Conservation (phyloP, 2,888 invertebrate species). For the Heliconius erato region DNA sequence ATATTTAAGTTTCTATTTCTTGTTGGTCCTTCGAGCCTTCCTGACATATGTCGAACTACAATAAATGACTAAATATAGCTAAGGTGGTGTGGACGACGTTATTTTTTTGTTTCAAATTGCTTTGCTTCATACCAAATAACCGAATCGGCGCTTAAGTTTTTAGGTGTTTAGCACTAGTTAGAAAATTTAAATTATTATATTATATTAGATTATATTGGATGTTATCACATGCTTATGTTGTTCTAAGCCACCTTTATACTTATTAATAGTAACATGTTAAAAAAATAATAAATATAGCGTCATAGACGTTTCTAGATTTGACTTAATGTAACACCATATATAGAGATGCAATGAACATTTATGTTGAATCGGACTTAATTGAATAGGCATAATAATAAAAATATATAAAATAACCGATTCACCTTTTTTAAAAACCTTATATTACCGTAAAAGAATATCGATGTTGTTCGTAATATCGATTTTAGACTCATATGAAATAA, state of each 20-base stretch:
- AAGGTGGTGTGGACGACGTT: constrained; percentile 24
- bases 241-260: constrained; percentile 21
- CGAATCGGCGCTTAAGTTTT: constrained; percentile 8
- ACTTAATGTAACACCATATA: not conserved
- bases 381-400: not conserved
- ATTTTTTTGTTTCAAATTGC: constrained; percentile 22
- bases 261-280: not conserved
- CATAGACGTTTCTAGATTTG: not conserved
- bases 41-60: not conserved
- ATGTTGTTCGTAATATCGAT: not conserved
- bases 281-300: not conserved
- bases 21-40: constrained; percentile 31
- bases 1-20: constrained; percentile 7
- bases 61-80: not conserved
- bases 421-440: too few relatives aligned
- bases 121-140: constrained; percentile 34
- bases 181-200: not conserved
- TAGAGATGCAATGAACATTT: not conserved
- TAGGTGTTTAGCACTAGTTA: constrained; percentile 21
- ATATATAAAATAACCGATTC: too few relatives aligned
- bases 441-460: too few relatives aligned
- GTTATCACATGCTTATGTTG: constrained; percentile 15
- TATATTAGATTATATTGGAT: constrained; percentile 11
- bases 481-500: not conserved
- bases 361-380: not conserved